Conservation (phyloP, 2,888 invertebrate genomes). For the Adela reaumurella region DNA sequence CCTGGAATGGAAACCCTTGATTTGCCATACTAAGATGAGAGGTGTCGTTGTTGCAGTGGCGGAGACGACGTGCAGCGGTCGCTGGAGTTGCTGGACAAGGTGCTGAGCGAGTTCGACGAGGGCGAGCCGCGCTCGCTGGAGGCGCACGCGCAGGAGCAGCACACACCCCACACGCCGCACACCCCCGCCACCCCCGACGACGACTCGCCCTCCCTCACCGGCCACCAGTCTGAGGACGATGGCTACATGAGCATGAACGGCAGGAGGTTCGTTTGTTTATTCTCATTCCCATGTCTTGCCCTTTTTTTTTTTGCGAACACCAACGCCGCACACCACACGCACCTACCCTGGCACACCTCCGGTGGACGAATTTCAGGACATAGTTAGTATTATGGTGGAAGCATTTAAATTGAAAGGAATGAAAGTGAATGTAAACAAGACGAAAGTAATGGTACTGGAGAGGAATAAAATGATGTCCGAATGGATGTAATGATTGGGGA, state of each 20-base stretch:
- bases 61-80: conserved; percentile 87
- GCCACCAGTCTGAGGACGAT: conserved; percentile 86
- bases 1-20: no score
- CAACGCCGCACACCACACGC: no score
- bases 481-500: no score
- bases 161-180: conserved; percentile 32
- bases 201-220: conserved; percentile 75
- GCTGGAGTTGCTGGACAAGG: conserved; percentile 82
- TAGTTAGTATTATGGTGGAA: no score
- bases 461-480: no score
- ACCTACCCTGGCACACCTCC: no score
- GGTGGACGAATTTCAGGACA: no score
- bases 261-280: conserved; percentile 19
- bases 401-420: no score
- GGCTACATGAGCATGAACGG: conserved; percentile 93
- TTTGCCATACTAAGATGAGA: conserved; percentile 10
- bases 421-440: no score
- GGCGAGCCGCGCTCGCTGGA: conserved; percentile 52
- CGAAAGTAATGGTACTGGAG: no score
- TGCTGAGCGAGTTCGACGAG: conserved; percentile 89
- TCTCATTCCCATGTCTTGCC: no score
- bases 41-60: conserved; percentile 56
- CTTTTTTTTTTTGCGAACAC: no score
- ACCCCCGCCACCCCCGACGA: conserved; percentile 54
- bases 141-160: conserved; percentile 37